These are phyloP conservation scores for Agapornis canus DNA, from an alignment of 2,797 vertebrate species.

Conservation along the genomic window DNA sequence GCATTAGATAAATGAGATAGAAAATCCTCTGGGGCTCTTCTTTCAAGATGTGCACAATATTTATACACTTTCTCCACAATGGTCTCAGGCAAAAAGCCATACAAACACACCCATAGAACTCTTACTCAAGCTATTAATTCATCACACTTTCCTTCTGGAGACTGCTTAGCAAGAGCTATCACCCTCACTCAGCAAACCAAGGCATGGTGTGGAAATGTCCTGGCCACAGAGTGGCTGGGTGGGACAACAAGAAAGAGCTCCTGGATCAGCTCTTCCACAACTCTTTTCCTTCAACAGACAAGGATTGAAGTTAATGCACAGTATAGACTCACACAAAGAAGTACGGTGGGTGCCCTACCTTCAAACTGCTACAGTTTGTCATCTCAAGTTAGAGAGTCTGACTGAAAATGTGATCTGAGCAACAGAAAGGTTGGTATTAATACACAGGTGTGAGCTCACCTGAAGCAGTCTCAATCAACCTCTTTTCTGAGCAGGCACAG, in stretches of 20 bases:
- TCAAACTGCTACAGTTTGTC: neutral
- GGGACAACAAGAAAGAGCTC: neutral
- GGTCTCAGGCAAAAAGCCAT: neutral
- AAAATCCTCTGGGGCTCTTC: slow-evolving; percentile 7
- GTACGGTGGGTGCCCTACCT: fast-evolving
- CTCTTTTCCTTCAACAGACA: neutral
- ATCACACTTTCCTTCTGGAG: neutral
- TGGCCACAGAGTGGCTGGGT: neutral
- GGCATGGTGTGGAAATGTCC: fast-evolving
- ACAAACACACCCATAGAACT: neutral
- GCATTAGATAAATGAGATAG: neutral
- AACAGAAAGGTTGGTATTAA: neutral
- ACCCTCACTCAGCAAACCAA: neutral
- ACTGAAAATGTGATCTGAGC: fast-evolving
- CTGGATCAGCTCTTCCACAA: neutral
- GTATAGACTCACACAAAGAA: neutral
- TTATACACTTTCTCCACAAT: neutral
- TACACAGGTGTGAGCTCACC: neutral
- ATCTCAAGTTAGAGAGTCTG: neutral
- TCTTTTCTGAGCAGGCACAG: neutral
- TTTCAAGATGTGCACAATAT: neutral
- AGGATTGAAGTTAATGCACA: fast-evolving
- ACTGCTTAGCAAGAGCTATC: neutral
- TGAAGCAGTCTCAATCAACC: neutral
- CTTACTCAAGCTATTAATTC: neutral